Conservation (phyloP, 2,888 invertebrate species). For the Hypercompe scribonia region DNA sequence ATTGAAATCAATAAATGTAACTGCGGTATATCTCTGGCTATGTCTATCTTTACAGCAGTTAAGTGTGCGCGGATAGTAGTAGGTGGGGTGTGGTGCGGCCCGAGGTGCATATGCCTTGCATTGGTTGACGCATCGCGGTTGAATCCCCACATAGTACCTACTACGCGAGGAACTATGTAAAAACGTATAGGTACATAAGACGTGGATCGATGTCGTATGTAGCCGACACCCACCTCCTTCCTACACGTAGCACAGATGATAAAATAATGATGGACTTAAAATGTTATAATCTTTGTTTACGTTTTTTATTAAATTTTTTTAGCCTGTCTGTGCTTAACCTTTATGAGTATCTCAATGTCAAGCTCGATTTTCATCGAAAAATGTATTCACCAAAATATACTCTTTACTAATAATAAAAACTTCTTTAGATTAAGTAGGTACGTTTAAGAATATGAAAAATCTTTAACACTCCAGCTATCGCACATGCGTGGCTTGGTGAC, state of each 20-base stretch:
- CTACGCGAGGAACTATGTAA: constrained; percentile 80
- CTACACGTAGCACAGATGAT: constrained; percentile 29
- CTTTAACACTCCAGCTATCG: constrained; percentile 71
- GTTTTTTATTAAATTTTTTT: background rate
- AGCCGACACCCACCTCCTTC: constrained; percentile 69
- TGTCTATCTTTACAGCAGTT: constrained; percentile 55
- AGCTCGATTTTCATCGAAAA: background rate
- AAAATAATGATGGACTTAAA: constrained; percentile 40
- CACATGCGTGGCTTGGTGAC: constrained; percentile 79
- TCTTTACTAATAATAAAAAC: constrained; percentile 13
- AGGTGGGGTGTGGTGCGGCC: constrained; percentile 53
- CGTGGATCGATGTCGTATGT: constrained; percentile 81
- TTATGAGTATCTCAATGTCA: background rate
- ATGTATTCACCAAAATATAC: background rate
- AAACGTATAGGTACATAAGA: constrained; percentile 81
- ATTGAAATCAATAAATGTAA: constrained; percentile 61
- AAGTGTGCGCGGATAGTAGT: constrained; percentile 47
- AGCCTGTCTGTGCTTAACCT: background rate
- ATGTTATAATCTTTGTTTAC: background rate
- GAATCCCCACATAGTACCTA: constrained; percentile 77
- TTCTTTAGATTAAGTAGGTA: constrained; percentile 44
- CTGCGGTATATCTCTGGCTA: constrained; percentile 54
- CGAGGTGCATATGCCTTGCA: constrained; percentile 78
- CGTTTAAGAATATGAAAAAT: constrained; percentile 64
- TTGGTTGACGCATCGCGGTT: constrained; percentile 84